These are phyloP conservation scores for Sciurus niger DNA, from an alignment of 2,113 vertebrate genomes.

Conservation along the genomic window DNA sequence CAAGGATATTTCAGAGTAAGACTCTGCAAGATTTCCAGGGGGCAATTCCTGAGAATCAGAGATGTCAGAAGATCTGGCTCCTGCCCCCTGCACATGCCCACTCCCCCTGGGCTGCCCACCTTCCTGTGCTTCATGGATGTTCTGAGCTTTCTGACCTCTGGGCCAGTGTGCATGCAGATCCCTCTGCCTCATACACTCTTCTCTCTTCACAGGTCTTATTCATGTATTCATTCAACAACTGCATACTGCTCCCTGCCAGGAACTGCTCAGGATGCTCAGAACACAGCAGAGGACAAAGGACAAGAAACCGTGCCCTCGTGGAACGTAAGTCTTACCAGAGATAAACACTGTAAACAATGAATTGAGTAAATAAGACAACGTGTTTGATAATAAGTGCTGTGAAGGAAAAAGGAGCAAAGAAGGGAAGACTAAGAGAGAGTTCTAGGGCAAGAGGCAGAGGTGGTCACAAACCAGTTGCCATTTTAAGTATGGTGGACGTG, in stretches of 20 bases:
- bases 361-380: not conserved
- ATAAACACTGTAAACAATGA: not conserved
- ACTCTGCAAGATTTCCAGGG: not conserved
- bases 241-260: not conserved
- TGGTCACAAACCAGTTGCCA: not conserved
- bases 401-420: not conserved
- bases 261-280: not conserved
- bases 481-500: not conserved
- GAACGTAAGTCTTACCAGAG: slow-evolving; percentile 30
- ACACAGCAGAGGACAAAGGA: not conserved
- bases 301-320: not conserved
- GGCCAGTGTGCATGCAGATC: not conserved
- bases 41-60: not conserved
- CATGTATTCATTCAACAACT: not conserved
- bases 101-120: not conserved
- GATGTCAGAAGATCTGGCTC: not conserved
- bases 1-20: not conserved
- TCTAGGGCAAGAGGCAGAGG: not conserved
- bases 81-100: not conserved
- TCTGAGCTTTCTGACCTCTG: not conserved
- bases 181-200: not conserved
- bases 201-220: not conserved
- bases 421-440: not conserved
- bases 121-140: not conserved
- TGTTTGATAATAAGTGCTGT: not conserved